These are phyloP conservation scores for Drosophila buzzatii DNA, from an alignment of 2,888 invertebrate species.

Conservation along the genomic window DNA sequence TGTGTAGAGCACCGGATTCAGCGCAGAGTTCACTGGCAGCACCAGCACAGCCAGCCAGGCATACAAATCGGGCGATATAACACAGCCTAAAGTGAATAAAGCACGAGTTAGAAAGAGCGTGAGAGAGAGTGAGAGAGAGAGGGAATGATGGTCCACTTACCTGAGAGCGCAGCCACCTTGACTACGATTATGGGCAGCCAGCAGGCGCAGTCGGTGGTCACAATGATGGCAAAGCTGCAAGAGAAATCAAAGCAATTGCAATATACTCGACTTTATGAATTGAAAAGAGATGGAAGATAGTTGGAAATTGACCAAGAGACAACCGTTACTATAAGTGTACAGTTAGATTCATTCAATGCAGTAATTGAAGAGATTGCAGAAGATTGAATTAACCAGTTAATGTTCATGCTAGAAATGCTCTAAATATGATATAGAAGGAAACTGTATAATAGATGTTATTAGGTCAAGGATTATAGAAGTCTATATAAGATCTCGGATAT, in stretches of 20 bases:
- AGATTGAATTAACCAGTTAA: too few species aligned
- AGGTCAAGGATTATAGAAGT: too few species aligned
- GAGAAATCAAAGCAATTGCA: background rate
- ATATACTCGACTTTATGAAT: background rate
- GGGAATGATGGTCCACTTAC: conserved; percentile 74
- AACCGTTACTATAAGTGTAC: too few species aligned
- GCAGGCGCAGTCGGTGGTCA: conserved; percentile 87
- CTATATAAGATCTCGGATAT: too few species aligned
- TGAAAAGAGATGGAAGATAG: background rate
- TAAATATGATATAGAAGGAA: too few species aligned
- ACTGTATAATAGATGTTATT: too few species aligned
- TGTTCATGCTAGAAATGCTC: too few species aligned
- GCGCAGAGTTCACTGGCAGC: conserved; percentile 88
- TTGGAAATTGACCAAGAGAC: background rate
- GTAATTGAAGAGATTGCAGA: too few species aligned
- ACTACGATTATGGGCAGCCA: conserved; percentile 88
- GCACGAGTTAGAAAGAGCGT: background rate
- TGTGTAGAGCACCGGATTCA: conserved; percentile 88
- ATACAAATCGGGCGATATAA: conserved; percentile 86
- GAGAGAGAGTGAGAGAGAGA: background rate
- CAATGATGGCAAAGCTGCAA: conserved; percentile 86
- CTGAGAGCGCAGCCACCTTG: conserved; percentile 87
- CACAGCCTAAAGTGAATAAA: conserved; percentile 84
- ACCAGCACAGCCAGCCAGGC: conserved; percentile 88
- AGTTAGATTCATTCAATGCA: too few species aligned